Conservation (phyloP, 2,113 vertebrate genomes). For the Oenanthe melanoleuca region DNA sequence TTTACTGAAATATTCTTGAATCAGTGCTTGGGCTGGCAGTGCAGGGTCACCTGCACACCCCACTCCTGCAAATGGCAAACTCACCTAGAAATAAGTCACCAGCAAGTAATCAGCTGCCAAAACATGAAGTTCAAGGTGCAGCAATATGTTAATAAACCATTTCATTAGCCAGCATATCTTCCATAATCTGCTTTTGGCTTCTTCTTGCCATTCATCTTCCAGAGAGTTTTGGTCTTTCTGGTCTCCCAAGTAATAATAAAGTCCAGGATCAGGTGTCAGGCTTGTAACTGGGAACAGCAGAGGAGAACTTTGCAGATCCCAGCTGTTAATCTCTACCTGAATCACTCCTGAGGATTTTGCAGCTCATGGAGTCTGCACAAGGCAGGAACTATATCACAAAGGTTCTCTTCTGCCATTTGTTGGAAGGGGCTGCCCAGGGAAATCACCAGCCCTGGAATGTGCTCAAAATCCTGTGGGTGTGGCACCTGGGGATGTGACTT, state of each 20-base stretch:
- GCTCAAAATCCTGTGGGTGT: neutral
- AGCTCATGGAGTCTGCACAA: neutral
- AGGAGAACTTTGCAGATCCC: neutral
- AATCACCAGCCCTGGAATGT: neutral
- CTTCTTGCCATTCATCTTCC: neutral
- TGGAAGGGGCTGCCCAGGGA: neutral
- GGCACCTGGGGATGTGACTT: neutral
- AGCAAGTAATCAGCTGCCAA: neutral
- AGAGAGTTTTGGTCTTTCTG: neutral
- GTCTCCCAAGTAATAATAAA: neutral
- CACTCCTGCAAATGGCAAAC: neutral
- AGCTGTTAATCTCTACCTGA: neutral
- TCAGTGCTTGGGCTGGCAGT: neutral
- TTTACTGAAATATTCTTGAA: neutral
- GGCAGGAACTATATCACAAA: fast-evolving
- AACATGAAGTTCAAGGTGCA: neutral
- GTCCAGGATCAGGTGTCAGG: neutral
- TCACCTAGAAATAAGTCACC: neutral
- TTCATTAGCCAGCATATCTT: neutral
- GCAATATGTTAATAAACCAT: neutral
- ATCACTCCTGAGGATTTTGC: neutral
- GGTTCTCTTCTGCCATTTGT: fast-evolving
- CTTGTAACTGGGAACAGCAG: neutral
- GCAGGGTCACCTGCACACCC: neutral
- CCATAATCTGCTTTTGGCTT: neutral